Evolutionary conservation across 2,888 invertebrate genomes (phyloP).

Genomic region (Venustoraphidia nigricollis): DNA sequence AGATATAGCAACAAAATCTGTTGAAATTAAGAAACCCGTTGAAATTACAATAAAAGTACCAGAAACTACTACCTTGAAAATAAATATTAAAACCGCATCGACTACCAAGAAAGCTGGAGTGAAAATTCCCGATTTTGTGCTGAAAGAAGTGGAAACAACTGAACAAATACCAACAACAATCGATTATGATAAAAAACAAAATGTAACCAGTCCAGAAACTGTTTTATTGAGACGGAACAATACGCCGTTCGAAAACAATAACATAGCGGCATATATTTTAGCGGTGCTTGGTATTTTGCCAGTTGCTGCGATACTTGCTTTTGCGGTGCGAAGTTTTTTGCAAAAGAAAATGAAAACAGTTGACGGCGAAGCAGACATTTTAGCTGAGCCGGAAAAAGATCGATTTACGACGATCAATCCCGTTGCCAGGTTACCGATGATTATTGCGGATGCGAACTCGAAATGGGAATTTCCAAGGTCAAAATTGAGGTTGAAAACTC

Average conservation of each 20-base stretch:
- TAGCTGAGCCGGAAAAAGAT: conserved; percentile 40
- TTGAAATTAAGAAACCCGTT: conserved; percentile 11
- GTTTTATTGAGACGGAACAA: conserved; percentile 23
- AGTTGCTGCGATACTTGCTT: conserved; percentile 38
- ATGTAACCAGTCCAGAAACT: conserved; percentile 8
- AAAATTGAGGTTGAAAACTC: conserved; percentile 59
- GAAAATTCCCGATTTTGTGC: neutral
- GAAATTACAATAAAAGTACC: conserved; percentile 19
- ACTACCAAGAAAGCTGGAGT: neutral
- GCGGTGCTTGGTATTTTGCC: conserved; percentile 44
- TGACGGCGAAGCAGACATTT: conserved; percentile 39
- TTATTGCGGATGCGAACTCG: conserved; percentile 34
- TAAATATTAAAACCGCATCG: neutral
- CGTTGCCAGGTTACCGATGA: conserved; percentile 20
- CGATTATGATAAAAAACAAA: conserved; percentile 2
- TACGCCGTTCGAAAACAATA: conserved; percentile 32
- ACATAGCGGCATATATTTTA: conserved; percentile 42
- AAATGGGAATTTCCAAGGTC: conserved; percentile 66
- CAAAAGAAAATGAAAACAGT: conserved; percentile 33
- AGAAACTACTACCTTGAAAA: neutral
- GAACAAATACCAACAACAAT: neutral
- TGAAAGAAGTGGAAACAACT: conserved; percentile 2
- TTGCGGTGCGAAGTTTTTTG: conserved; percentile 36
- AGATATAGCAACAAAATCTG: too few species aligned
- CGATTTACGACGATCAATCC: conserved; percentile 34